Percentiles rank a stretch among this genome's conserved stretches.
phyloP scores from a whole-genome alignment of 2,888 invertebrate genomes.

The Baronia brevicornis region DNA sequence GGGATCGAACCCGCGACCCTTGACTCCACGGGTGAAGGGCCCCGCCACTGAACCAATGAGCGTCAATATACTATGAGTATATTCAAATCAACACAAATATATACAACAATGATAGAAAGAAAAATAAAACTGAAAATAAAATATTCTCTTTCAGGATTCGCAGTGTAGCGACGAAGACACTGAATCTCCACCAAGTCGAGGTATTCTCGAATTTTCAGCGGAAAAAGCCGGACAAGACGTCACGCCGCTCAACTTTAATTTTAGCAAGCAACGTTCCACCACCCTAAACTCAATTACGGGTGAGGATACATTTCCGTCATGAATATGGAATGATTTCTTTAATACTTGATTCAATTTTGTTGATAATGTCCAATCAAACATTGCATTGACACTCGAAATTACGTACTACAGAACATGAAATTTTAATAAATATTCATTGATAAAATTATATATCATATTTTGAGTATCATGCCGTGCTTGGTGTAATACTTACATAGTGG shows the following conservation, averaged over 20 bases:
- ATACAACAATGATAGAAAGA: no score
- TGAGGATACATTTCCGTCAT: slow-evolving; percentile 35
- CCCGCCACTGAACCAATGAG: no score
- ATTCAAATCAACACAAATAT: no score
- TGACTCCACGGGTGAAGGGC: no score
- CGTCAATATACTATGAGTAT: no score
- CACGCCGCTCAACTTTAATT: slow-evolving; percentile 88
- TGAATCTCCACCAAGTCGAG: slow-evolving; percentile 76
- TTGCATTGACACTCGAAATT: slow-evolving; percentile 11
- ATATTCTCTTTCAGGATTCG: slow-evolving; percentile 46
- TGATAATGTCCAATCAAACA: slow-evolving; percentile 12
- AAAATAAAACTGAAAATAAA: background rate
- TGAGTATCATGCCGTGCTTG: slow-evolving; percentile 36
- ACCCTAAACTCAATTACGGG: slow-evolving; percentile 86
- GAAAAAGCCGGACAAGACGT: slow-evolving; percentile 92
- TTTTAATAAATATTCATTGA: slow-evolving; percentile 12
- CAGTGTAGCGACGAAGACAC: slow-evolving; percentile 71
- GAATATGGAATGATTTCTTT: slow-evolving; percentile 21
- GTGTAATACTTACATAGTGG: slow-evolving; percentile 40
- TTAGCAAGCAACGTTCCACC: slow-evolving; percentile 81
- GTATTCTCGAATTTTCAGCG: slow-evolving; percentile 88
- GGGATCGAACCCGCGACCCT: no score
- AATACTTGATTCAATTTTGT: slow-evolving; percentile 11
- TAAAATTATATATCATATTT: slow-evolving; percentile 18
- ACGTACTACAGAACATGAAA: no score